Percentiles rank a stretch among this genome's conserved stretches.
Conservation (phyloP, 2,797 vertebrate genomes). For the Bovichtus variegatus region DNA sequence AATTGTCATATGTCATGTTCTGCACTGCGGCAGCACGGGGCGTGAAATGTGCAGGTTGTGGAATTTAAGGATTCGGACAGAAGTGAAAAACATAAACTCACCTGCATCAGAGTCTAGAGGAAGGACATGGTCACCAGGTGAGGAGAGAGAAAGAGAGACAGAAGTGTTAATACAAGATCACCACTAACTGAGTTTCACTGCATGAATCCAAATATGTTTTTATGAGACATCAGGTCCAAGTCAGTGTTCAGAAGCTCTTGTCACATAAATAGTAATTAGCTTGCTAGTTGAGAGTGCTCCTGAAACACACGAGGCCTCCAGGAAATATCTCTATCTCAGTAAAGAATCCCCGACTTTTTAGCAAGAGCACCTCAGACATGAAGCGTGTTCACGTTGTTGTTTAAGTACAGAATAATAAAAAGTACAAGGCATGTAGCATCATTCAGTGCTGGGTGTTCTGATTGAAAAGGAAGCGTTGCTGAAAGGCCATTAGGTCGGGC, state of each 20-base stretch:
- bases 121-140: neutral
- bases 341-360: neutral
- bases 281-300: slow-evolving; percentile 5
- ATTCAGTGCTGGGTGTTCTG: neutral
- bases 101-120: slow-evolving; percentile 94
- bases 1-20: neutral
- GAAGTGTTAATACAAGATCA: slow-evolving; percentile 21
- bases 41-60: neutral
- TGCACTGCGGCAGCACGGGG: neutral
- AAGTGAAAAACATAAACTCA: slow-evolving; percentile 77
- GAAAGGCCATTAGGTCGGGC: slow-evolving; percentile 19
- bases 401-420: neutral
- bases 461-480: slow-evolving; percentile 6
- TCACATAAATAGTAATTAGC: neutral
- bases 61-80: neutral
- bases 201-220: slow-evolving; percentile 15
- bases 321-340: neutral
- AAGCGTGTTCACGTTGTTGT: neutral
- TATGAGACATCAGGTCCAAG: slow-evolving; percentile 4
- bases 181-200: neutral
- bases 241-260: slow-evolving; percentile 5
- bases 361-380: neutral
- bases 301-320: slow-evolving; percentile 2
- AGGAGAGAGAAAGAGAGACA: slow-evolving; percentile 26
- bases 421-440: slow-evolving; percentile 1